These are phyloP conservation scores for Syritta pipiens DNA, from an alignment of 2,888 invertebrate species.

Conservation along the genomic window DNA sequence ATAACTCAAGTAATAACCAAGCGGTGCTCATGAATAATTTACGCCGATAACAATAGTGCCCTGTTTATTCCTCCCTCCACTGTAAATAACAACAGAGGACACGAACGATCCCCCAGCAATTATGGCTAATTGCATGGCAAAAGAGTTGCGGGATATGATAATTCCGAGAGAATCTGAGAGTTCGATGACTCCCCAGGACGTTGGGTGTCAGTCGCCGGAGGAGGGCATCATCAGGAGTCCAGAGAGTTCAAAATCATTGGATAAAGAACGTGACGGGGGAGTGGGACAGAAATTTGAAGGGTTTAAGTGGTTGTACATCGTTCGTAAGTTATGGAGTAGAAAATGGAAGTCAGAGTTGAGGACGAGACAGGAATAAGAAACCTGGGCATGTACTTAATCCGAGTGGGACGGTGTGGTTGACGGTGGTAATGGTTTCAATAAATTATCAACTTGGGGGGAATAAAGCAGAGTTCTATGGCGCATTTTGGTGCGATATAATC, in stretches of 20 bases:
- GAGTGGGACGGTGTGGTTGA: neutral
- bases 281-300: neutral
- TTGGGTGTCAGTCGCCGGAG: too few relatives aligned
- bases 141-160: slow-evolving; percentile 14
- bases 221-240: too few relatives aligned
- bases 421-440: slow-evolving; percentile 8
- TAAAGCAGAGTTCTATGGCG: neutral
- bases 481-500: slow-evolving; percentile 5
- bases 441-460: slow-evolving; percentile 7
- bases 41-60: slow-evolving; percentile 7
- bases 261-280: too few relatives aligned
- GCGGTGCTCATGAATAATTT: slow-evolving; percentile 29
- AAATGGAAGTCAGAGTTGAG: neutral
- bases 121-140: slow-evolving; percentile 14
- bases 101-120: slow-evolving; percentile 1
- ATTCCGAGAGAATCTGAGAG: neutral
- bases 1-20: slow-evolving; percentile 22
- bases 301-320: neutral
- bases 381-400: neutral
- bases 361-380: neutral
- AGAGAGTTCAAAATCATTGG: neutral
- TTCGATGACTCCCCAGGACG: neutral
- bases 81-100: neutral
- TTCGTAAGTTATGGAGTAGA: neutral
- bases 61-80: neutral